Evolutionary conservation across 2,888 invertebrate species (phyloP).

Genomic region (Leptinotarsa haldemani): DNA sequence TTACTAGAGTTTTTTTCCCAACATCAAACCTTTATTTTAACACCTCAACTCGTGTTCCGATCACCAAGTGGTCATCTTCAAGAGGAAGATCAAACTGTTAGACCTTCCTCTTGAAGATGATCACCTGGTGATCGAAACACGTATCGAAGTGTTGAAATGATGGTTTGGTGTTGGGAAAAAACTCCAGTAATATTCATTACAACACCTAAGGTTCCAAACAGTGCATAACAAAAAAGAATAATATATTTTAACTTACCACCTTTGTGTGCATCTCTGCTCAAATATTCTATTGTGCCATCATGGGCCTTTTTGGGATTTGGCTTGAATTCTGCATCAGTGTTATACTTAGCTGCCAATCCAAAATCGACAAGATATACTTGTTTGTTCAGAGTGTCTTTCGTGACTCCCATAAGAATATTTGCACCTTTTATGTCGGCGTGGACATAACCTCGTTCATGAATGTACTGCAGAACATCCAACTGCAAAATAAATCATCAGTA

Average conservation of each 20-base stretch:
- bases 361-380: conserved; percentile 93
- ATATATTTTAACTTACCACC: conserved; percentile 72
- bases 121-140: no score
- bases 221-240: not conserved
- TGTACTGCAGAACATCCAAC: conserved; percentile 91
- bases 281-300: conserved; percentile 97
- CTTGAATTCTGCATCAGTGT: conserved; percentile 80
- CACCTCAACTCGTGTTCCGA: no score
- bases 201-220: no score
- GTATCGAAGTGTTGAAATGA: no score
- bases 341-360: conserved; percentile 85
- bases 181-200: no score
- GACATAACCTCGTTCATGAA: conserved; percentile 89
- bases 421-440: conserved; percentile 97
- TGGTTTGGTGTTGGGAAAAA: no score
- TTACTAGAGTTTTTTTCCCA: no score
- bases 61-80: no score
- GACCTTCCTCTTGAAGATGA: no score
- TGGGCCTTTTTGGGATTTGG: conserved; percentile 93
- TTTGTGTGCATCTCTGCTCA: conserved; percentile 94
- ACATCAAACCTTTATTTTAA: no score
- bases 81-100: no score
- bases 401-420: conserved; percentile 85
- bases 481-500: conserved; percentile 64
- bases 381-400: conserved; percentile 71